Evolutionary conservation across 92 coral and sea anemone genomes (phyloP), one percentile per base, ranked within the genome.

Genomic region (Scolanthus callimorphus): DNA sequence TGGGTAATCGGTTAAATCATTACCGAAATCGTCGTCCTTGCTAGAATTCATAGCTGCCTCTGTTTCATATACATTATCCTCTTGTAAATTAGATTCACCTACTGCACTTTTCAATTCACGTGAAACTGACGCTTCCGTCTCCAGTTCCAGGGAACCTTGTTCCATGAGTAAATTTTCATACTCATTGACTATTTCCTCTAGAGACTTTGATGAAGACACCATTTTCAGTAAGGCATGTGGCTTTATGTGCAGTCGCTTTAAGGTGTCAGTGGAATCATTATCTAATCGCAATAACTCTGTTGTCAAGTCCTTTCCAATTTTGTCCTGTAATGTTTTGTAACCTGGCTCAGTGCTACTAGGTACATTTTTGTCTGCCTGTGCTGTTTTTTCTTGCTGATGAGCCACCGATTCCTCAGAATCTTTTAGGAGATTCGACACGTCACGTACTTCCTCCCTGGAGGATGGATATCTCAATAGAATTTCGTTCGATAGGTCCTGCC

Each of bases 141-240:
- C 43, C 57, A 41, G 29, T 27, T 66, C 29, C 3, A 71, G 50
- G 52, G 67, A 26, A 11, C 75, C 75, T 20, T 55, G 57, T 11
- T 68, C 23, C 2, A 43, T 9, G 22, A 68, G 57, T 26, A 62
- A 64, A 3, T 60, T 49, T 59, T 83, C 90, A 17, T 83, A 77
- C 12, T 27, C 56, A 27, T 59, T 49, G 17, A 83, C 44, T 44
- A 83, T 81, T 29, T 77, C 77, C 12, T 46, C 85, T 39, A 83
- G 73, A 2, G 74, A 62, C 25, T 77, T 62, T 29, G 53, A 53
- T 25, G 59, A 51, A 4, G 39, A 25, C n/a, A 52, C 58, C 90
- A 83, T 83, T 27, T 59, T 34, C 31, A 43, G 24, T 17, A 65
- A 45, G 8, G 73, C 90, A 23, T 70, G 59, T 20, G 59, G 77